phyloP scores from a whole-genome alignment of 1,140 invertebrate genomes.

The Pseudoatta argentina region DNA sequence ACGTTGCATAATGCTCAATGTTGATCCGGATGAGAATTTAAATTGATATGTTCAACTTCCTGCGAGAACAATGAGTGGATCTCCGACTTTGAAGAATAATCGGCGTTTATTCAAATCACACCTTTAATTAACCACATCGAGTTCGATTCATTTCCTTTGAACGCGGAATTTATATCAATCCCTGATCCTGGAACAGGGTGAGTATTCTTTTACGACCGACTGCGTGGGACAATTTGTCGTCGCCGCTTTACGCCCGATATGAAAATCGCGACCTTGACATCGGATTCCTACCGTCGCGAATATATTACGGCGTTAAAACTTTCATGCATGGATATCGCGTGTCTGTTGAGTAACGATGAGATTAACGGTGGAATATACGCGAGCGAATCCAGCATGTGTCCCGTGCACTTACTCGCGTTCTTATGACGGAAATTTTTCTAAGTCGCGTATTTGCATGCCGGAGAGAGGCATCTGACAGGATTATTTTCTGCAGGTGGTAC shows the following conservation, averaged over 20 bases:
- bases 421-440: conserved; percentile 34
- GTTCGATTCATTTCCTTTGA: conserved; percentile 35
- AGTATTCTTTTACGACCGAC: conserved; percentile 25
- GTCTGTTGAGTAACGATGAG: conserved; percentile 52
- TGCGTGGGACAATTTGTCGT: conserved; percentile 41
- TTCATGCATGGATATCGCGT: conserved; percentile 41
- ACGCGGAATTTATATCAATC: conserved; percentile 26
- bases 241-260: conserved; percentile 21
- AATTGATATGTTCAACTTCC: conserved; percentile 22
- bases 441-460: conserved; percentile 7
- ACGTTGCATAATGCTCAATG: neutral
- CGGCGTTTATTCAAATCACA: conserved; percentile 23
- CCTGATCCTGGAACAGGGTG: neutral
- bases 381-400: neutral
- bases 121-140: conserved; percentile 30
- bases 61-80: neutral
- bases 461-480: conserved; percentile 1
- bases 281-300: conserved; percentile 54
- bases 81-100: neutral
- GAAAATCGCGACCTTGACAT: conserved; percentile 66
- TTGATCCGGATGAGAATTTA: conserved; percentile 22
- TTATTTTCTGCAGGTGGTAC: conserved; percentile 32
- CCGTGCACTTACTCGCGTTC: conserved; percentile 6
- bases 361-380: conserved; percentile 41
- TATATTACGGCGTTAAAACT: conserved; percentile 67